Evolutionary conservation across 2,113 vertebrate species (phyloP), one percentile per base, ranked within the genome.

Genomic region (Sciurus niger): DNA sequence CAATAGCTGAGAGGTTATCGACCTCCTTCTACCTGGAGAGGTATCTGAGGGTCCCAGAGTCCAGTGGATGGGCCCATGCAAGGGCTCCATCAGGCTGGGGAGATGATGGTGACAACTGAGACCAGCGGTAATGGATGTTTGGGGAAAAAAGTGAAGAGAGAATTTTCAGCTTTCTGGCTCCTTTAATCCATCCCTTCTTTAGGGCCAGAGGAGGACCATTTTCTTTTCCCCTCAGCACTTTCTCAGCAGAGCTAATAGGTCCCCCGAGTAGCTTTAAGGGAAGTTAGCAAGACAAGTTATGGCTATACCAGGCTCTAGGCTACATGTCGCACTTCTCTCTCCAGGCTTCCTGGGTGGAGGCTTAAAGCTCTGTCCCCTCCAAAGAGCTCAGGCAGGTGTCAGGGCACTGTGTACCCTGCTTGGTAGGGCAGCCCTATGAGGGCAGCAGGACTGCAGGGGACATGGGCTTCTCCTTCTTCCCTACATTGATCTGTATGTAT

Each of bases 171-270:
- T 86, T 93, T 96, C 65, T 78, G 83, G 74, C 70, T 96, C 37
- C 84, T 96, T 92, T 78, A 92, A 82, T 88, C 28, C 40, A 84
- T 14, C 55, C 68, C 67, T 91, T 32, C 32, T 85, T 89, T 51
- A 2, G 37, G 94, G 80, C 67, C 40, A 30, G 78, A 67, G n/a
- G 37, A 97, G 40, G 40, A 17, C 87, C 60, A 32, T 92, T 96
- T 88, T 94, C 48, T 88, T 40, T 90, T 96, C 46, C 84, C 63
- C 32, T 96, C 74, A 90, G 93, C 88, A 96, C 80, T 96, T 95
- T 90, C 63, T 93, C 58, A 96, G 73, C 32, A 85, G 73, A 53
- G 58, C 84, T 96, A 74, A 94, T 88, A 83, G 40, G 77, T 89
- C 92, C 77, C 92, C n/a, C 9, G 46, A 51, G 91, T 83, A 1